Evolutionary conservation across 2,797 vertebrate genomes (phyloP), one percentile per base, ranked within the genome.

Genomic region (Sebastes nivosus): DNA sequence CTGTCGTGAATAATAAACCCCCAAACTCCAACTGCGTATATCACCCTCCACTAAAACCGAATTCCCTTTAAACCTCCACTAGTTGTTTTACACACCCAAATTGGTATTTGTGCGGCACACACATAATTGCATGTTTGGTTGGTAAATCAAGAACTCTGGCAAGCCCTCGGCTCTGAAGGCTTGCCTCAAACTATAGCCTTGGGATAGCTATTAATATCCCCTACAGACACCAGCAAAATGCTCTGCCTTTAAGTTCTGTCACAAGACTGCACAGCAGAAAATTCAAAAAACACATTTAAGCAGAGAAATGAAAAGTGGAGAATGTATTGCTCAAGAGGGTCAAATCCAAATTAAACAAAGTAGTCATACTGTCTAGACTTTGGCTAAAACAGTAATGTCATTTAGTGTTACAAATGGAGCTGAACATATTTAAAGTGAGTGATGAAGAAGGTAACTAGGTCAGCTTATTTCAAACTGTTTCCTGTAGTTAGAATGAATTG

Each of bases 71-170:
- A 94, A 91, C 90, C 92, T 89, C 89, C 83, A 69, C 87, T 89
- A 87, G 93, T 94, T 95, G 94, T 95, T 95, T 93, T 94, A 95
- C 95, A 94, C 93, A 89, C 89, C 95, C 93, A 96, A 95, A 96
- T 95, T 95, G 91, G 94, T 95, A 96, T 96, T 96, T 96, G 93
- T 92, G 94, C 83, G 84, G 94, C 91, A 84, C 81, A 87, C 88
- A 91, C 88, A 92, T 96, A 96, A 96, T 96, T 96, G 84, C 90
- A 95, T 5, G 95, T 95, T 96, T 92, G 94, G 92, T 92, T 94
- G 94, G 94, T 87, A 94, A 94, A 95, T 95, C 95, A 94, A 93
- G 93, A 92, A 92, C 90, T 86, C 82, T 93, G 94, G 94, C 93
- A 88, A 93, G 93, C 92, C 90, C 86, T 83, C 54, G 80, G 86